A percentile compares a stretch with the other conserved stretches of the same genome.
These are phyloP conservation scores for Tetramorium bicarinatum DNA, from an alignment of 2,888 invertebrate species.

Conservation along the genomic window DNA sequence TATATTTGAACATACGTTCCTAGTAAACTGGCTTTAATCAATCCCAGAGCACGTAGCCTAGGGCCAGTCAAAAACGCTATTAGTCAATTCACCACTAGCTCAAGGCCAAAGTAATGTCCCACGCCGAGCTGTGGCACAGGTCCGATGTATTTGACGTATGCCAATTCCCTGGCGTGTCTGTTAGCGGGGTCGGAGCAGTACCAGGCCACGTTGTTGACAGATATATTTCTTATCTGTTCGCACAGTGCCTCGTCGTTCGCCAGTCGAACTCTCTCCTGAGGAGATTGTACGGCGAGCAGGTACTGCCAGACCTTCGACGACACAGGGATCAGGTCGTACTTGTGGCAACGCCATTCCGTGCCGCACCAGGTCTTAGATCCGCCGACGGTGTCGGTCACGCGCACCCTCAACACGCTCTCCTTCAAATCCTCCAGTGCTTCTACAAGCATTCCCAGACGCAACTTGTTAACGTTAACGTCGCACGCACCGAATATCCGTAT, in stretches of 20 bases:
- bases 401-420: conserved; percentile 76
- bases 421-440: conserved; percentile 76
- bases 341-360: conserved; percentile 83
- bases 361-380: conserved; percentile 77
- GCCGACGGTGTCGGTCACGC: conserved; percentile 72
- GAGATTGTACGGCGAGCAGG: conserved; percentile 87
- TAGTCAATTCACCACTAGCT: conserved; percentile 87
- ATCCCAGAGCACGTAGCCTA: no score
- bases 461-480: conserved; percentile 72
- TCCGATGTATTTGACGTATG: conserved; percentile 88
- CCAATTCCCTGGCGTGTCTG: conserved; percentile 67
- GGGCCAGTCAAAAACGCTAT: no score
- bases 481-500: conserved; percentile 77
- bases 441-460: conserved; percentile 80
- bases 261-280: conserved; percentile 87
- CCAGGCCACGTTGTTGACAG: conserved; percentile 77
- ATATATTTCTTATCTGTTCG: conserved; percentile 84
- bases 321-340: conserved; percentile 77
- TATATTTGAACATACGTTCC: no score
- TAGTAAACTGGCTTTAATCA: no score
- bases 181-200: conserved; percentile 70
- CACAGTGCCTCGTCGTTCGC: conserved; percentile 86
- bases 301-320: conserved; percentile 86
- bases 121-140: conserved; percentile 87
- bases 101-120: conserved; percentile 88